Evolutionary conservation across 1,140 invertebrate species (phyloP).

Genomic region (Potamilus streckersoni): DNA sequence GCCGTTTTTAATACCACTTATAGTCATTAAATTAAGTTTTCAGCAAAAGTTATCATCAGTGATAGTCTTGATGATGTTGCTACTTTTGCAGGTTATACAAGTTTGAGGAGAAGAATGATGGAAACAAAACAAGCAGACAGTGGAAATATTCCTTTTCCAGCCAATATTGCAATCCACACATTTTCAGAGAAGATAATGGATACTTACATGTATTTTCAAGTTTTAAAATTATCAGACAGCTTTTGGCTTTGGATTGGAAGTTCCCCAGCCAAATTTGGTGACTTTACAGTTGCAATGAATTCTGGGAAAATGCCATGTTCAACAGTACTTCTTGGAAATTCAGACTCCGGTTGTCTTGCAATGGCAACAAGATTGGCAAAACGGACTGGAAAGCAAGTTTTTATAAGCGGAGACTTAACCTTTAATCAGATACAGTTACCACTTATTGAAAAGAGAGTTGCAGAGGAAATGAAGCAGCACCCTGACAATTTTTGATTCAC

Average conservation of each 20-base stretch:
- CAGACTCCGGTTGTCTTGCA: constrained; percentile 13
- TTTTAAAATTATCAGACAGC: constrained; percentile 21
- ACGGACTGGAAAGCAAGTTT: constrained; percentile 22
- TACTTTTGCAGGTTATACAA: too few relatives aligned
- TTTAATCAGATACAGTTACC: constrained; percentile 22
- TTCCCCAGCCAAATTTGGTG: constrained; percentile 20
- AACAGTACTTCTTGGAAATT: constrained; percentile 16
- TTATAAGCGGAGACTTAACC: constrained; percentile 20
- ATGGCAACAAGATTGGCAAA: constrained; percentile 19
- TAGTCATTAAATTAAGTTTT: too few relatives aligned
- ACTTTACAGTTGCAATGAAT: constrained; percentile 28
- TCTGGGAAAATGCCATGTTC: constrained; percentile 17
- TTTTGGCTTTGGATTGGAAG: constrained; percentile 28
- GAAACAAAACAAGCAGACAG: too few relatives aligned
- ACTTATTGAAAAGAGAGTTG: constrained; percentile 21
- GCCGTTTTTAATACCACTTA: too few relatives aligned
- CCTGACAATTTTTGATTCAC: constrained; percentile 25
- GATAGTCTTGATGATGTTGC: too few relatives aligned
- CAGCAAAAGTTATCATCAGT: too few relatives aligned
- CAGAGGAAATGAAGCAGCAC: constrained; percentile 23
- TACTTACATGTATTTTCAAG: constrained; percentile 17
- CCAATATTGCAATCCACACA: constrained; percentile 1
- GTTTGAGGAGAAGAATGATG: too few relatives aligned
- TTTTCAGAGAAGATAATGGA: constrained; percentile 28
- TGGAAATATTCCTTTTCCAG: too few relatives aligned